Conservation (phyloP, 2,113 vertebrate genomes). For the Neomonachus schauinslandi region DNA sequence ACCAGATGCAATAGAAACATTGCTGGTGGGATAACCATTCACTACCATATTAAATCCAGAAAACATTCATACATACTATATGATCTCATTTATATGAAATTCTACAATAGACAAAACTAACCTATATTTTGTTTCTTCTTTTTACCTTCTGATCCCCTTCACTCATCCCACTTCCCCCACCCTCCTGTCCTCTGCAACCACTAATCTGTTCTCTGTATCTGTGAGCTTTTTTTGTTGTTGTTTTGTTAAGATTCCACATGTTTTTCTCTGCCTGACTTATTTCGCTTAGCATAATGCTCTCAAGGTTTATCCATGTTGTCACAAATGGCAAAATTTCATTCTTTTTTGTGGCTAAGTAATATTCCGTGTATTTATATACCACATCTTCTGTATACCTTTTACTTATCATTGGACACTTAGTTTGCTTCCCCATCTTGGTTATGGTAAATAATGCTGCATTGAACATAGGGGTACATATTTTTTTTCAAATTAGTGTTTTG, state of each 20-base stretch:
- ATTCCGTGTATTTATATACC: neutral
- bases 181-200: neutral
- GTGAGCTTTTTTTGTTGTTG: neutral
- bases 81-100: neutral
- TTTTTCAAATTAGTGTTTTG: neutral
- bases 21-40: neutral
- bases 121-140: neutral
- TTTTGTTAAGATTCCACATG: neutral
- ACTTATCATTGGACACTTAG: neutral
- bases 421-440: neutral
- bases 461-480: neutral
- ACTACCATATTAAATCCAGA: neutral
- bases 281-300: neutral
- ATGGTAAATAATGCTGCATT: neutral
- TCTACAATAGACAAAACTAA: neutral
- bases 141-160: neutral
- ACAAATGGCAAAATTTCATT: neutral
- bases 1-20: neutral
- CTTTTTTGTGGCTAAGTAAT: neutral
- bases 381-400: neutral
- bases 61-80: neutral
- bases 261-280: neutral
- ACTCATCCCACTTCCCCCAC: neutral
- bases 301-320: neutral
- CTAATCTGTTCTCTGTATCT: neutral